phyloP scores from a whole-genome alignment of 2,113 vertebrate species.

The Embiotoca jacksoni region DNA sequence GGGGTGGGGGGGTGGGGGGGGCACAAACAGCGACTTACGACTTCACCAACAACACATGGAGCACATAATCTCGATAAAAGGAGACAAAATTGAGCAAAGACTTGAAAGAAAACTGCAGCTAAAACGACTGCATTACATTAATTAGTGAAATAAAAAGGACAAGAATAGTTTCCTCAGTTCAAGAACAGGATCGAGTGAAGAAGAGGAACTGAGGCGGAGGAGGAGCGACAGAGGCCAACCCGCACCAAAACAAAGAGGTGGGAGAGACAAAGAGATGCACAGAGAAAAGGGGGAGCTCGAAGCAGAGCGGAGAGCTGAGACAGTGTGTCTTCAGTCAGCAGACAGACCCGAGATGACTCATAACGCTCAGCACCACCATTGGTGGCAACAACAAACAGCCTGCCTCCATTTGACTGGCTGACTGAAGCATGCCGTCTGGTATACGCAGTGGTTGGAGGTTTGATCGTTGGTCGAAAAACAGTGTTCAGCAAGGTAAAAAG shows the following conservation, averaged over 20 bases:
- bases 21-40: not conserved
- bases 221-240: not conserved
- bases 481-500: too few species aligned
- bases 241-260: slow-evolving; percentile 57
- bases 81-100: not conserved
- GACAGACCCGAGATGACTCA: slow-evolving; percentile 70
- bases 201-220: slow-evolving; percentile 1
- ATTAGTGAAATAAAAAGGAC: not conserved
- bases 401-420: slow-evolving; percentile 25
- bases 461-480: not conserved
- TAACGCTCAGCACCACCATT: slow-evolving; percentile 34
- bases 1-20: not conserved
- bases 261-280: slow-evolving; percentile 65
- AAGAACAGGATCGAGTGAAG: not conserved
- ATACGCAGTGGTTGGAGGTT: not conserved
- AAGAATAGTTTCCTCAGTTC: not conserved
- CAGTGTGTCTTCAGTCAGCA: slow-evolving; percentile 70
- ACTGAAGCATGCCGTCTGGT: not conserved
- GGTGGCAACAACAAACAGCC: slow-evolving; percentile 48
- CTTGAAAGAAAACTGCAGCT: not conserved
- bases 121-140: not conserved
- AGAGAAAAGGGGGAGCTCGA: slow-evolving; percentile 44
- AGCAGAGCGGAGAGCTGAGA: slow-evolving; percentile 39
- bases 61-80: too few species aligned
- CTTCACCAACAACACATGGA: too few species aligned